Evolutionary conservation across 2,113 vertebrate genomes (phyloP), one percentile per base, ranked within the genome.

Genomic region (Cercopithecus mona): DNA sequence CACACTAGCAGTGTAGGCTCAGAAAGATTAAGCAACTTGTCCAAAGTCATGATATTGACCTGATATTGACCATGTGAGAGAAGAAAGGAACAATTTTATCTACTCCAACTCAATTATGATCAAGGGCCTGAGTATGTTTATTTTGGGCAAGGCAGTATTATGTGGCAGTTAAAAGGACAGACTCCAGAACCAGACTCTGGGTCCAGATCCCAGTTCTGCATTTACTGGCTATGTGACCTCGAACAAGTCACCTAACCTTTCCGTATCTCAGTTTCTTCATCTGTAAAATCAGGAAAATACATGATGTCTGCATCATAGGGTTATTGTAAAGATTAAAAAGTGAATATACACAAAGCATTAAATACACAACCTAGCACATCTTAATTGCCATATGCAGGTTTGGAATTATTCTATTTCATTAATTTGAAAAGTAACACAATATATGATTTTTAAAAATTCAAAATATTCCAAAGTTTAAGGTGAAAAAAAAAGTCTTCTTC

Each of bases 361-460:
- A 84, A 84, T 23, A 30, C 8, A 55, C 13, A n/a, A 25, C 38
- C 8, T 89, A 72, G 40, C 7, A 73, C 52, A 66, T 76, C 23
- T 4, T 73, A 61, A 82, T 72, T 35, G 43, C 11, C 18, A n/a
- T 20, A 43, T 35, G 6, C 11, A 72, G 17, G 30, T 84, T 83
- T 93, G 38, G 43, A 52, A 88, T 81, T 86, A 91, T 68, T 82
- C 59, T 96, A 5, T 80, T 95, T 82, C 57, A 45, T 88, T 79
- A 45, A 82, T 96, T 80, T 59, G 73, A 94, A 96, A 94, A 94
- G 64, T 82, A 81, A 81, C 80, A 38, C 59, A 88, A 30, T 27
- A 22, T 23, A 2, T 79, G 30, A 8, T 43, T 70, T 76, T 88
- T 86, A 35, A 2, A 80, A 43, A 59, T 66, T 93, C 48, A 57